Conservation (phyloP, 1,140 invertebrate species). For the Saccostrea cuccullata region DNA sequence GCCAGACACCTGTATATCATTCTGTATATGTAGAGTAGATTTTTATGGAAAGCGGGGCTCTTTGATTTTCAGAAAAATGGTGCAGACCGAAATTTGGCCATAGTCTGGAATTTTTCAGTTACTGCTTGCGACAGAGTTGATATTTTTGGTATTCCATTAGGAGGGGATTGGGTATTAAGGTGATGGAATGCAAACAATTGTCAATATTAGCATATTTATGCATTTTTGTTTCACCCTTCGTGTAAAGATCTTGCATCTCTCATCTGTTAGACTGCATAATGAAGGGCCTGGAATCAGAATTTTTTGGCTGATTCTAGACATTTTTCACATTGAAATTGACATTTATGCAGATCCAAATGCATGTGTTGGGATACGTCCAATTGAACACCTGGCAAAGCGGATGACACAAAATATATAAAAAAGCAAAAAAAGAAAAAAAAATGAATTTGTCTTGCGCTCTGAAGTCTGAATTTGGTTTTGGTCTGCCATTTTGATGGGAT, state of each 20-base stretch:
- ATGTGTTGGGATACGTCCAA: not conserved
- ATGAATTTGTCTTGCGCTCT: not conserved
- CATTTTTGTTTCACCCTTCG: not conserved
- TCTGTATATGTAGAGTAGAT: not conserved
- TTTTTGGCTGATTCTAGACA: not conserved
- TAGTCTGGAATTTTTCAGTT: not conserved
- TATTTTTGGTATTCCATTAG: not conserved
- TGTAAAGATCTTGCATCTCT: constrained; percentile 22
- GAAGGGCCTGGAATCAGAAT: not conserved
- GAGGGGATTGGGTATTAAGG: not conserved
- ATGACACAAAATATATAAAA: constrained; percentile 4
- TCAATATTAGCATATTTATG: constrained; percentile 26
- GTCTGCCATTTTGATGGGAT: not conserved
- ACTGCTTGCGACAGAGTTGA: not conserved
- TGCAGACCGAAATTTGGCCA: not conserved
- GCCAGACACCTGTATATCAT: not conserved
- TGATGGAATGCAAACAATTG: constrained; percentile 29
- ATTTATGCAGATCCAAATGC: constrained; percentile 20
- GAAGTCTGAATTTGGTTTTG: not conserved
- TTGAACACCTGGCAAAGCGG: constrained; percentile 26
- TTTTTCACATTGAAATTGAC: not conserved
- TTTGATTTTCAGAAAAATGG: not conserved
- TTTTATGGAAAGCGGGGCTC: not conserved
- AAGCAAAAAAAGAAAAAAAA: not conserved
- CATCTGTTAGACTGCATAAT: constrained; percentile 31